Evolutionary conservation across 2,888 invertebrate genomes (phyloP), one percentile per base, ranked within the genome.

Genomic region (Malachius bipustulatus): DNA sequence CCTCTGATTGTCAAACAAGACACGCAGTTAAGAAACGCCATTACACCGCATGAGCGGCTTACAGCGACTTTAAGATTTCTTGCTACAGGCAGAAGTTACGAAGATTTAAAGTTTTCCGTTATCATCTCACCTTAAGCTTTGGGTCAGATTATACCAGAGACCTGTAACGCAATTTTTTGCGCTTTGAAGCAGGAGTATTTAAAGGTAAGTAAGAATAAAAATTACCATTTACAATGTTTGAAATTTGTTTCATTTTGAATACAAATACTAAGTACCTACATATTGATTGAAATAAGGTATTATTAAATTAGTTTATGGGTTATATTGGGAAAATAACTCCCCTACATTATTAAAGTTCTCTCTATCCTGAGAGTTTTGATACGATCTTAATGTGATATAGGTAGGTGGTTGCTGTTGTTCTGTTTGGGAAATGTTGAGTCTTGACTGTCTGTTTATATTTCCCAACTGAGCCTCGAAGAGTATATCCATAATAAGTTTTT

Each of bases 71-170:
- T 48, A 19, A n/a, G 47, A 40, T 49, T 43, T 40, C 37, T 49
- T 27, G 46, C 47, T 16, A 47, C 45, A 32, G 49, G 51, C 30
- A 44, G 47, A 38, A 45, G 40, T 26, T 51, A 46, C 30, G 45
- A 52, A 43, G 42, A 46, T 35, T 26, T 47, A 9, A 40, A 47
- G 36, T 47, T 37, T 34, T 30, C 40, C 24, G 37, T 41, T 24
- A 35, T 40, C 12, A 46, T 46, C 31, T 47, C 38, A 19, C 27
- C 42, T 14, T 45, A 16, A n/a, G n/a, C n/a, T n/a, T n/a, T n/a
- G n/a, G n/a, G n/a, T n/a, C n/a, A n/a, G n/a, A n/a, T n/a, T n/a
- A 40, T 47, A 31, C 47, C 46, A 9, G 47, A 48, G 39, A 45
- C 42, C 9, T 47, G 45, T 34, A 28, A 38, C n/a, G 42, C 43